These are phyloP conservation scores for Amphiprion clarkii DNA, from an alignment of 2,797 vertebrate genomes.

Conservation along the genomic window DNA sequence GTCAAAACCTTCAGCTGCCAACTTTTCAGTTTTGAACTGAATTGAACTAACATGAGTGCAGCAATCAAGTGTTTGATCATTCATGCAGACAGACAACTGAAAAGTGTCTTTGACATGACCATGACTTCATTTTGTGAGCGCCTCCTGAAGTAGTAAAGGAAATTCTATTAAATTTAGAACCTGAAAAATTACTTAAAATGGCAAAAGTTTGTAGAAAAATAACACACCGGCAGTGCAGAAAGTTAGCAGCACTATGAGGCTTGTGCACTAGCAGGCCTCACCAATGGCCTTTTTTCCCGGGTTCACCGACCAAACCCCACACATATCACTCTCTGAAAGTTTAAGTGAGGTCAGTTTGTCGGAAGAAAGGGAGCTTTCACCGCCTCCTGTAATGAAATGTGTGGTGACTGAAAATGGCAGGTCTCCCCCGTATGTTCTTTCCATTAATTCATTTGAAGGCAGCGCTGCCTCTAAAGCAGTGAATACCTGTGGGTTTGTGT, in stretches of 20 bases:
- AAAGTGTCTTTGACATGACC: constrained; percentile 18
- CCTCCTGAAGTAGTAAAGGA: neutral
- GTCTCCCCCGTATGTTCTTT: constrained; percentile 29
- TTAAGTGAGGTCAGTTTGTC: constrained; percentile 17
- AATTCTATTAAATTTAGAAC: constrained; percentile 7
- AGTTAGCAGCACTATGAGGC: neutral
- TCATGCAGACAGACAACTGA: constrained; percentile 15
- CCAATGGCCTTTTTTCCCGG: neutral
- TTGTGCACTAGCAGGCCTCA: neutral
- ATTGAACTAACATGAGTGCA: constrained; percentile 20
- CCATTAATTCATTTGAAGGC: constrained; percentile 51
- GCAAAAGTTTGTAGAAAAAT: neutral
- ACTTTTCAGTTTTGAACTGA: constrained; percentile 37
- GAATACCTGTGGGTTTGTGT: constrained; percentile 66
- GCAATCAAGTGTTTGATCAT: constrained; percentile 26
- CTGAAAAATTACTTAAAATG: neutral
- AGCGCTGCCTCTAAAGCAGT: constrained; percentile 27
- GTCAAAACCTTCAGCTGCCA: constrained; percentile 34
- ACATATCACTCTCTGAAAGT: neutral
- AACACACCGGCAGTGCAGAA: neutral
- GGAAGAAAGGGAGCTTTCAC: constrained; percentile 58
- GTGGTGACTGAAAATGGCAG: constrained; percentile 36
- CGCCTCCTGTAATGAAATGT: constrained; percentile 16
- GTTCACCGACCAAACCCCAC: constrained; percentile 2
- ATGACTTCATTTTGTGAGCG: constrained; percentile 15